These are phyloP conservation scores for Cotesia glomerata DNA, from an alignment of 1,140 invertebrate genomes.

Conservation along the genomic window DNA sequence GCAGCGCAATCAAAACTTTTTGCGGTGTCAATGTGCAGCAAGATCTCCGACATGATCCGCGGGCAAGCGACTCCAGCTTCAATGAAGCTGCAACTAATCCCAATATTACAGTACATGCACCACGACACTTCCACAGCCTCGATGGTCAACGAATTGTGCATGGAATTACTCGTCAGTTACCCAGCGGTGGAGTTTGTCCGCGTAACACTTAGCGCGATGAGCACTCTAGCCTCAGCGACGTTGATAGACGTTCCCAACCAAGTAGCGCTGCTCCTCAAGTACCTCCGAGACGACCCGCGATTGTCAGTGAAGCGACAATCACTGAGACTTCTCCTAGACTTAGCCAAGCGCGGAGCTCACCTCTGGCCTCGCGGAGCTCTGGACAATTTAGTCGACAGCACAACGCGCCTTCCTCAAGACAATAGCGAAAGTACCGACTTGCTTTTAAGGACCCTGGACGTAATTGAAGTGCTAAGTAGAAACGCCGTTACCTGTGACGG, in stretches of 20 bases:
- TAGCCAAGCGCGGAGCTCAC: constrained; percentile 81
- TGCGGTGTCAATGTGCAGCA: constrained; percentile 95
- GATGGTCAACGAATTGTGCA: constrained; percentile 79
- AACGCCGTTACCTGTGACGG: constrained; percentile 59
- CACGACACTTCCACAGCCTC: constrained; percentile 85
- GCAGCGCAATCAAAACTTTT: constrained; percentile 91
- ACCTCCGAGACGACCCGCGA: constrained; percentile 70
- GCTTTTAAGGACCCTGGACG: constrained; percentile 57
- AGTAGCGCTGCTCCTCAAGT: constrained; percentile 67
- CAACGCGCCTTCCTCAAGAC: constrained; percentile 55
- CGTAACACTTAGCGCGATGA: constrained; percentile 86
- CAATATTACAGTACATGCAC: constrained; percentile 93
- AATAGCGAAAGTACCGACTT: constrained; percentile 54
- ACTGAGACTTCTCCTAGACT: constrained; percentile 74
- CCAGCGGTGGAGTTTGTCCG: constrained; percentile 87
- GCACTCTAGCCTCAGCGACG: constrained; percentile 86
- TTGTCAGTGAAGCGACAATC: constrained; percentile 76
- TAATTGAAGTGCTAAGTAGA: constrained; percentile 60
- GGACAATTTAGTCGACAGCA: constrained; percentile 66
- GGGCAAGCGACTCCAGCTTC: constrained; percentile 89
- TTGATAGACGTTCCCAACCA: constrained; percentile 89
- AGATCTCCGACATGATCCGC: constrained; percentile 94
- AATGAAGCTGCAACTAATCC: constrained; percentile 89
- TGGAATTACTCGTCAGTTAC: constrained; percentile 83
- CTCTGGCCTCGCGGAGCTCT: constrained; percentile 80